Evolutionary conservation across 2,888 invertebrate species (phyloP).

Genomic region (Noctua fimbriata): DNA sequence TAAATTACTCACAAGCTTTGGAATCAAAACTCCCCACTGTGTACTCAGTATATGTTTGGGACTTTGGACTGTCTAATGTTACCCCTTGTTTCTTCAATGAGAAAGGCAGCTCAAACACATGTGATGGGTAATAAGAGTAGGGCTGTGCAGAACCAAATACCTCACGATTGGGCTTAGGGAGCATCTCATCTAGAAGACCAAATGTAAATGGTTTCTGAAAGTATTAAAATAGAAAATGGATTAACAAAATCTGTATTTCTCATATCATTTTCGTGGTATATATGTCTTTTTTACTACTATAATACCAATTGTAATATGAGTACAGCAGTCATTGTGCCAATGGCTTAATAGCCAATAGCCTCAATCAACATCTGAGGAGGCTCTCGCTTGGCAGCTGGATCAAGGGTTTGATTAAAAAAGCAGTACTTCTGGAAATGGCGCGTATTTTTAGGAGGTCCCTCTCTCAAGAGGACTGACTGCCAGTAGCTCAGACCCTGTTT

Average conservation of each 20-base stretch:
- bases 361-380: no score
- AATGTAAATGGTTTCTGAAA: slow-evolving; percentile 88
- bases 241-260: not conserved
- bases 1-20: slow-evolving; percentile 78
- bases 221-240: not conserved
- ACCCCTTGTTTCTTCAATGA: slow-evolving; percentile 75
- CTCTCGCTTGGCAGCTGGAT: no score
- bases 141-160: slow-evolving; percentile 85
- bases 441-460: no score
- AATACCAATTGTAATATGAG: not conserved
- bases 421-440: no score
- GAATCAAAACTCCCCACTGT: slow-evolving; percentile 85
- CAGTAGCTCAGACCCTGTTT: no score
- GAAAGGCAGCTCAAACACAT: slow-evolving; percentile 87
- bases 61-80: slow-evolving; percentile 69
- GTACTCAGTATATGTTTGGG: slow-evolving; percentile 80
- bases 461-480: no score
- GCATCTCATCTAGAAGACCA: slow-evolving; percentile 85
- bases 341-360: no score
- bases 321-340: no score
- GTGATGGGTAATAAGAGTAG: slow-evolving; percentile 85
- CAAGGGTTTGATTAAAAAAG: no score
- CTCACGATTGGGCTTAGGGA: slow-evolving; percentile 82
- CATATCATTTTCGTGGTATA: not conserved
- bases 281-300: not conserved